phyloP scores from a whole-genome alignment of 2,113 vertebrate genomes.

The Electrona antarctica region DNA sequence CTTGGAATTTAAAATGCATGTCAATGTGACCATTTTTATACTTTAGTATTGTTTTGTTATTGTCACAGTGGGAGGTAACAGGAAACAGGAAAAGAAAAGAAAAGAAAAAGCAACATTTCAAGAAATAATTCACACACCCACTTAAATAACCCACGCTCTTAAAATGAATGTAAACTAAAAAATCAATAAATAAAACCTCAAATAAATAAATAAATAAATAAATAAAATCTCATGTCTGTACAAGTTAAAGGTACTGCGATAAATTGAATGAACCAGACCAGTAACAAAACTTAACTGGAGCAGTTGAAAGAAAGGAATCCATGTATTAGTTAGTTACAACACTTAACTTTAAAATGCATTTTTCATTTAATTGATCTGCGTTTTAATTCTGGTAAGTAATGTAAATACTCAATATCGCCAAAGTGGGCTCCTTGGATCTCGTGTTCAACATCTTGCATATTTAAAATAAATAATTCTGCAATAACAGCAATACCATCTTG shows the following conservation, averaged over 20 bases:
- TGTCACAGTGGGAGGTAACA: slow-evolving; percentile 41
- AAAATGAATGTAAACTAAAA: slow-evolving; percentile 38
- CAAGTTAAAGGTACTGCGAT: slow-evolving; percentile 62
- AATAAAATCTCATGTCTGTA: slow-evolving; percentile 76
- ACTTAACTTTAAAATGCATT: too few species aligned
- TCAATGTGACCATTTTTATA: slow-evolving; percentile 5
- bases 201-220: slow-evolving; percentile 66
- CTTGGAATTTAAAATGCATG: slow-evolving; percentile 3
- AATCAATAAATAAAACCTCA: slow-evolving; percentile 51
- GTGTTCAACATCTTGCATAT: too few species aligned
- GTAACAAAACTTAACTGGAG: slow-evolving; percentile 28
- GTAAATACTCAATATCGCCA: too few species aligned
- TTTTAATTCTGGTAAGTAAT: too few species aligned
- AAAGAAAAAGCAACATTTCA: slow-evolving; percentile 43
- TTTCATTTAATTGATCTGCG: too few species aligned
- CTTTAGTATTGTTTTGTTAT: background rate
- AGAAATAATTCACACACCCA: slow-evolving; percentile 33
- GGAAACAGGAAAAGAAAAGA: slow-evolving; percentile 37
- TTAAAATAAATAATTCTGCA: too few species aligned
- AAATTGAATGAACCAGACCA: slow-evolving; percentile 33
- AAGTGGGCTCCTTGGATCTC: too few species aligned
- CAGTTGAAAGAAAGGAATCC: slow-evolving; percentile 27
- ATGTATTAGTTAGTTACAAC: too few species aligned
- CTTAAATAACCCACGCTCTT: slow-evolving; percentile 21
- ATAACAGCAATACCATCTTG: too few species aligned